These are phyloP conservation scores for Drosophila nigrodunni DNA, from an alignment of 1,140 invertebrate genomes.

Conservation along the genomic window DNA sequence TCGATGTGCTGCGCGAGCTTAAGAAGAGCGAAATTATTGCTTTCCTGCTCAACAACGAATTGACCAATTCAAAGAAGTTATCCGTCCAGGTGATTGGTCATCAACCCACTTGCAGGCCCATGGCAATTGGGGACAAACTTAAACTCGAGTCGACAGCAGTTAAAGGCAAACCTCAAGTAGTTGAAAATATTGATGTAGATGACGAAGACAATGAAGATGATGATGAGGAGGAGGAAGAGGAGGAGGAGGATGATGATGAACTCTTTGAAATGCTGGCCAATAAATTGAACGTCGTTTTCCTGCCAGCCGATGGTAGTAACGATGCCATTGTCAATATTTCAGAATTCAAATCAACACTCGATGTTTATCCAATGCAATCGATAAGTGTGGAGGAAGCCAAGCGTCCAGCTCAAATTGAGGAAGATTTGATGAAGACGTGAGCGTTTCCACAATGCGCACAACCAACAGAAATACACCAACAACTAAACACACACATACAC, in stretches of 20 bases:
- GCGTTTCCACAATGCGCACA: not conserved
- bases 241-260: conserved; percentile 47
- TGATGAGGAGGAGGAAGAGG: not conserved
- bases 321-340: conserved; percentile 72
- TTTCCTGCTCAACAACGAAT: conserved; percentile 87
- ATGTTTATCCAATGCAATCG: conserved; percentile 76
- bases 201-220: conserved; percentile 7
- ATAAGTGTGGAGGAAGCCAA: conserved; percentile 13
- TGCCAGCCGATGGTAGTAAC: conserved; percentile 47
- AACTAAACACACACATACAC: not conserved
- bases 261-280: conserved; percentile 65
- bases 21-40: conserved; percentile 86
- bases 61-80: conserved; percentile 87
- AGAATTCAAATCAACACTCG: conserved; percentile 77
- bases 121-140: not conserved
- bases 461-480: no score
- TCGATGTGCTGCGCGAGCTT: conserved; percentile 85
- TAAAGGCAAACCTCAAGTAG: not conserved
- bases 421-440: conserved; percentile 46
- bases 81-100: conserved; percentile 87
- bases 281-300: conserved; percentile 66
- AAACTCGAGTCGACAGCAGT: not conserved
- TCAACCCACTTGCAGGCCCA: not conserved
- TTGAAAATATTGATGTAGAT: conserved; percentile 1
- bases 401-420: conserved; percentile 40